Evolutionary conservation across 1,140 invertebrate species (phyloP).

Genomic region (Coboldia fuscipes): DNA sequence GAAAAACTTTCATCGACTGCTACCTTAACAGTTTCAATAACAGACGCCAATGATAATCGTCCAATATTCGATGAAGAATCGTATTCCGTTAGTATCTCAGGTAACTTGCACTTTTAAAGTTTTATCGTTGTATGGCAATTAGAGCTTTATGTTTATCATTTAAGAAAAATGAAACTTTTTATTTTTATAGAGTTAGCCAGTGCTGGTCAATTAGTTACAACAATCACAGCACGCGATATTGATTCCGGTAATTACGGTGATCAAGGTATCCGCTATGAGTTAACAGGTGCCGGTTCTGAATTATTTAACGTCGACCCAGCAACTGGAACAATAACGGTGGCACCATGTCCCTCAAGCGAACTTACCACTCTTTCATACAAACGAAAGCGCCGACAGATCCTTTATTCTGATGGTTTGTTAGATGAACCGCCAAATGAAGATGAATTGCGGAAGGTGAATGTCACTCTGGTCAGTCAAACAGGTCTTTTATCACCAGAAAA

Average conservation of each 20-base stretch:
- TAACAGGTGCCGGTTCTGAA: constrained; percentile 66
- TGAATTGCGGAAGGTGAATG: constrained; percentile 3
- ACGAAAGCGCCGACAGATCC: constrained; percentile 3
- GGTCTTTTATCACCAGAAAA: too few species aligned
- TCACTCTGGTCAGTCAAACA: too few species aligned
- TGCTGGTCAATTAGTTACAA: constrained; percentile 44
- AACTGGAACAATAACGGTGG: constrained; percentile 64
- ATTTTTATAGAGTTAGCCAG: constrained; percentile 35
- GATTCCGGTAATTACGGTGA: constrained; percentile 53
- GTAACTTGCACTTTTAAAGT: not conserved
- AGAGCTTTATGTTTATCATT: not conserved
- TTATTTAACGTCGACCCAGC: constrained; percentile 60
- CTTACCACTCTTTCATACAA: constrained; percentile 5
- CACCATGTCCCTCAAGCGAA: constrained; percentile 32
- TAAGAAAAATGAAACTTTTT: not conserved
- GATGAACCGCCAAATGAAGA: not conserved
- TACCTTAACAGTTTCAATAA: constrained; percentile 61
- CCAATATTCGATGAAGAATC: constrained; percentile 55
- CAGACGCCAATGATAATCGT: constrained; percentile 79
- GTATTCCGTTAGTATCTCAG: constrained; percentile 41
- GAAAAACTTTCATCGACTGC: constrained; percentile 62
- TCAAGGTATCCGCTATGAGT: constrained; percentile 58
- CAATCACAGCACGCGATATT: constrained; percentile 58
- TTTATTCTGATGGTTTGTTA: too few species aligned
- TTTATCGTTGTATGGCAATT: not conserved